Evolutionary conservation across 2,797 vertebrate genomes (phyloP), one percentile per base, ranked within the genome.

Genomic region (Halcyon smyrnensis): DNA sequence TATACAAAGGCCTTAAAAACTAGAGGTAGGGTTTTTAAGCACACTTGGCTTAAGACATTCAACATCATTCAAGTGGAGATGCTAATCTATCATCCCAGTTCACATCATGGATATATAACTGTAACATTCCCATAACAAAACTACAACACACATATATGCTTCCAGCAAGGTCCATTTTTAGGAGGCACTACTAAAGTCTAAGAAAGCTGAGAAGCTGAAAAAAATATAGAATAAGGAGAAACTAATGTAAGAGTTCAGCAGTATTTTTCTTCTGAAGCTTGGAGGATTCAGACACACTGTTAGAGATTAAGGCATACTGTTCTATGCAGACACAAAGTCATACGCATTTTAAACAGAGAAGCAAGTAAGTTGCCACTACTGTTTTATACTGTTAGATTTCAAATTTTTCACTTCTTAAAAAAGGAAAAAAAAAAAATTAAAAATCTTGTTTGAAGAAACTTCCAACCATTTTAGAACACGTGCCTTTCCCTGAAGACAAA

Each of bases 101-200:
- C 53, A 64, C 53, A 56, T 2, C 0, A 0, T 3, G 18, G 11
- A 36, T 67, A 1, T 5, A 51, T 43, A n/a, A 74, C 36, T 60
- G 19, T 41, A 83, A 89, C 3, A 5, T 17, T 75, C 28, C 39
- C 34, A 8, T 12, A 63, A 81, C n/a, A 51, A 50, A 64, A 45
- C 32, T 30, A 62, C 23, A 63, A 8, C 4, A 56, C 11, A 57
- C 15, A 64, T 3, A 2, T 5, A 3, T 15, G 3, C 14, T 57
- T 45, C n/a, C 56, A 53, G 25, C 28, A 91, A 1, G 2, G 43
- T 51, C 43, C 51, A 64, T 19, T 80, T 83, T 85, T 43, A 64
- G 16, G 20, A 57, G 32, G 32, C 21, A 37, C 8, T 67, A 74
- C 9, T n/a, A 7, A 43, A 75, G 6, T 34, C 15, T 60, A 18